Conservation (phyloP, 1,140 invertebrate species). For the Neodiprion lecontei region DNA sequence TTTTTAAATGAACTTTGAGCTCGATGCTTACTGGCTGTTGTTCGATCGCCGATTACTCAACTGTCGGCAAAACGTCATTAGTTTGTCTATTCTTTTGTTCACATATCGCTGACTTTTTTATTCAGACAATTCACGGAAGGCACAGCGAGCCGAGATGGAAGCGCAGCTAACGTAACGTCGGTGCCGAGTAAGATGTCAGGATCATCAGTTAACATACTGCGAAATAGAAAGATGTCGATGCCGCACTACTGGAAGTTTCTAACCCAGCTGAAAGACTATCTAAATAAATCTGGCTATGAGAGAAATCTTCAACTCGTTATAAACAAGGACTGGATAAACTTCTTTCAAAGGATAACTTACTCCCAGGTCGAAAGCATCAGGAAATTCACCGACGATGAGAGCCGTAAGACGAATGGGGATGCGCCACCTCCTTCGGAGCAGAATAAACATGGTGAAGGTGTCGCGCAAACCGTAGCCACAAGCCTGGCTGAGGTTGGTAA, state of each 20-base stretch:
- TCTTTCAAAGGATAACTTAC: slow-evolving; percentile 58
- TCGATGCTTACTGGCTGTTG: too few species aligned
- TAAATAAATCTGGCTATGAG: slow-evolving; percentile 59
- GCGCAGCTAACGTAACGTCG: slow-evolving; percentile 39
- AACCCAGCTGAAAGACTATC: slow-evolving; percentile 57
- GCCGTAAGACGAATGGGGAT: slow-evolving; percentile 38
- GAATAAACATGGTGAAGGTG: slow-evolving; percentile 25
- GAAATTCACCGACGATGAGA: slow-evolving; percentile 52
- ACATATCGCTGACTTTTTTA: slow-evolving; percentile 14
- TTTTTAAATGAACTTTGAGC: too few species aligned
- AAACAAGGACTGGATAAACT: slow-evolving; percentile 63
- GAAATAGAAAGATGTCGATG: slow-evolving; percentile 55
- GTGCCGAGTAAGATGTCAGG: slow-evolving; percentile 42
- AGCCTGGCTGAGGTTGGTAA: slow-evolving; percentile 7
- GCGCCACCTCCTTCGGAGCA: slow-evolving; percentile 20
- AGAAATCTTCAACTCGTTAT: slow-evolving; percentile 58
- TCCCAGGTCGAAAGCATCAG: slow-evolving; percentile 45
- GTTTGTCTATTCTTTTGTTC: too few species aligned
- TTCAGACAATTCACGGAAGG: slow-evolving; percentile 39
- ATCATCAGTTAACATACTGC: slow-evolving; percentile 28
- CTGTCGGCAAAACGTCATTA: too few species aligned
- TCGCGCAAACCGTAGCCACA: slow-evolving; percentile 3
- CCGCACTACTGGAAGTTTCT: slow-evolving; percentile 63
- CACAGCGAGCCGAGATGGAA: slow-evolving; percentile 39
- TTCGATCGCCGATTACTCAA: too few species aligned